Percentiles rank a stretch among this genome's conserved stretches.
Evolutionary conservation across 2,113 vertebrate species (phyloP).

Genomic region (Atractosteus spatula): DNA sequence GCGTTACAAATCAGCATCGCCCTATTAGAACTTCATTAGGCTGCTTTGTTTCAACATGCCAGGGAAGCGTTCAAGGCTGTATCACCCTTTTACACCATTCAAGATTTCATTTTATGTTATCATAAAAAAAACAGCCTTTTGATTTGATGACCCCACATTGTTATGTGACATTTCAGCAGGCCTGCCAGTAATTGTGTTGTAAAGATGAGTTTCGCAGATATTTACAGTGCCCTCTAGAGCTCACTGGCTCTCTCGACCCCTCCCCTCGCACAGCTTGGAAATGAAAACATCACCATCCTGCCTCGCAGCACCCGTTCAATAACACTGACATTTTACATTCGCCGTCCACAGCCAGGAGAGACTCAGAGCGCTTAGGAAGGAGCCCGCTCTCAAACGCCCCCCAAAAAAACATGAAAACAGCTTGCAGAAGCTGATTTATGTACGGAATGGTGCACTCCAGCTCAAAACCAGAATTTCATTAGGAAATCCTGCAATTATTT

Average conservation of each 20-base stretch:
- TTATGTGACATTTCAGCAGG: conserved; percentile 12
- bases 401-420: conserved; percentile 38
- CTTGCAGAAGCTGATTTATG: conserved; percentile 24
- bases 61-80: background rate
- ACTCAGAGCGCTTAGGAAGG: conserved; percentile 42
- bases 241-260: conserved; percentile 31
- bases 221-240: conserved; percentile 21
- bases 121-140: background rate
- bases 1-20: background rate
- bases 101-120: background rate
- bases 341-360: conserved; percentile 46
- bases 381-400: conserved; percentile 38
- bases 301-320: conserved; percentile 71
- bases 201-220: conserved; percentile 5
- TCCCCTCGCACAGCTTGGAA: conserved; percentile 58
- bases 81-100: background rate
- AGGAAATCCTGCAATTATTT: too few relatives aligned
- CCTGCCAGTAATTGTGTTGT: conserved; percentile 5
- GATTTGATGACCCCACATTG: conserved; percentile 2
- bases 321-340: conserved; percentile 73
- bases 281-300: conserved; percentile 70
- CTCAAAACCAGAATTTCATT: too few relatives aligned
- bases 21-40: too few relatives aligned
- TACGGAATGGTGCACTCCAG: background rate
- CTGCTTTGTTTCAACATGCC: too few relatives aligned